Evolutionary conservation across 2,888 invertebrate genomes (phyloP).

Genomic region (Scaptomyza parva): DNA sequence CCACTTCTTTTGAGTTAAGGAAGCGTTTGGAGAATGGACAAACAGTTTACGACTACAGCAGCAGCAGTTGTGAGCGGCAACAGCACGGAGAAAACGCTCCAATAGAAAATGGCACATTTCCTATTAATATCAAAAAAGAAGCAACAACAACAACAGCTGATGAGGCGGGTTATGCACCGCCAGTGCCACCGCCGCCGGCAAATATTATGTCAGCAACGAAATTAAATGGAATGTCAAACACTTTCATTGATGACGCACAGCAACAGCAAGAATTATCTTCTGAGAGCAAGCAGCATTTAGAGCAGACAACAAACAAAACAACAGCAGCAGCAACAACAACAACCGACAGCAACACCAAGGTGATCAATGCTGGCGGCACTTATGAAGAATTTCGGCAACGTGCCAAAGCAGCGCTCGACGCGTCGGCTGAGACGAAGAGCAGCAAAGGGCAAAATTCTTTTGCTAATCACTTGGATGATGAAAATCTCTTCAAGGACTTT

Average conservation of each 20-base stretch:
- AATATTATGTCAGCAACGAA: constrained; percentile 84
- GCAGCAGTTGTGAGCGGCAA: constrained; percentile 72
- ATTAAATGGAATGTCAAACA: constrained; percentile 77
- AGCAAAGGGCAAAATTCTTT: constrained; percentile 38
- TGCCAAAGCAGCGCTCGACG: constrained; percentile 82
- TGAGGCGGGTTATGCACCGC: constrained; percentile 51
- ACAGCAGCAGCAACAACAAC: constrained; percentile 23
- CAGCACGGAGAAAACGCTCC: constrained; percentile 65
- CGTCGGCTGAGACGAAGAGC: constrained; percentile 45
- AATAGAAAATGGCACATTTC: constrained; percentile 25
- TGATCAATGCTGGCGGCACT: constrained; percentile 62
- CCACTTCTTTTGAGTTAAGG: constrained; percentile 78
- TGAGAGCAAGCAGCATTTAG: constrained; percentile 31
- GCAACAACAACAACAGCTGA: constrained; percentile 16
- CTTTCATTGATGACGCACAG: constrained; percentile 63
- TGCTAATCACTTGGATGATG: constrained; percentile 77
- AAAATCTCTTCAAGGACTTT: constrained; percentile 84
- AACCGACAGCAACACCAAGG: constrained; percentile 39
- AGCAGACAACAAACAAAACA: constrained; percentile 22
- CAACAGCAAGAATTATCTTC: constrained; percentile 36
- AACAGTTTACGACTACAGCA: constrained; percentile 81
- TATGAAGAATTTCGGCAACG: constrained; percentile 84
- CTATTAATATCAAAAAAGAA: background rate
- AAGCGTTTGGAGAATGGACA: constrained; percentile 84
- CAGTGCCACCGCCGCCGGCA: constrained; percentile 65